Percentiles rank a stretch among this genome's conserved stretches.
Conservation (phyloP, 2,113 vertebrate species). For the Polyodon spathula region DNA sequence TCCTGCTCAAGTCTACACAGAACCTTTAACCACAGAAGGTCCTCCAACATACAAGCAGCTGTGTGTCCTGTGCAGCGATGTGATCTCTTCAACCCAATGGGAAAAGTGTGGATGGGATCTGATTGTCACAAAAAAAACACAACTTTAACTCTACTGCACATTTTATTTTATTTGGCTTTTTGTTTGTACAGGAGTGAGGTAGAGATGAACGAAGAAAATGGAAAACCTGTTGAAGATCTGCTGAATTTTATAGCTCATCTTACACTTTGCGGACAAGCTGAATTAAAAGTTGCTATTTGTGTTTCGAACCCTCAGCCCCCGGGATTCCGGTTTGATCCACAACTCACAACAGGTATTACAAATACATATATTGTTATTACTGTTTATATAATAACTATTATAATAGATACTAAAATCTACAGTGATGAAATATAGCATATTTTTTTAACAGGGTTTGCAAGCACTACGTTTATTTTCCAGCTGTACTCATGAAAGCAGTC, state of each 20-base stretch:
- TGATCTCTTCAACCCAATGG: no score
- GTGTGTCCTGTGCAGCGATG: no score
- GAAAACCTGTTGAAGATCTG: slow-evolving; percentile 65
- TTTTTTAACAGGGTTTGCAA: slow-evolving; percentile 53
- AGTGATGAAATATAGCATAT: slow-evolving; percentile 59
- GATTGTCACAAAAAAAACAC: background rate
- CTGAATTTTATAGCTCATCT: slow-evolving; percentile 70
- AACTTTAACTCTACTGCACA: background rate
- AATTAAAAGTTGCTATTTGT: slow-evolving; percentile 81
- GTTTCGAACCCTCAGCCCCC: slow-evolving; percentile 76
- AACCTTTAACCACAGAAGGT: no score
- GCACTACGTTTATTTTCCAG: slow-evolving; percentile 52
- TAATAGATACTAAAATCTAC: slow-evolving; percentile 56
- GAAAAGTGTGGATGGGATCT: no score
- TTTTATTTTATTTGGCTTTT: background rate
- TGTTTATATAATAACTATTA: no score
- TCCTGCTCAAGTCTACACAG: no score
- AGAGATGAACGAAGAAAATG: slow-evolving; percentile 45
- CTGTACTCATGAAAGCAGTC: slow-evolving; percentile 46
- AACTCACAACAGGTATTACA: slow-evolving; percentile 60
- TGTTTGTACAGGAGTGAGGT: slow-evolving; percentile 62
- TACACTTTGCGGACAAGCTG: slow-evolving; percentile 70
- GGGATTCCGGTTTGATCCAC: slow-evolving; percentile 65
- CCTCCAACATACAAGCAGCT: no score
- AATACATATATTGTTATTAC: no score